Percentiles rank a stretch among this genome's conserved stretches.
phyloP scores from a whole-genome alignment of 2,888 invertebrate species.

The Drosophila barbarae region DNA sequence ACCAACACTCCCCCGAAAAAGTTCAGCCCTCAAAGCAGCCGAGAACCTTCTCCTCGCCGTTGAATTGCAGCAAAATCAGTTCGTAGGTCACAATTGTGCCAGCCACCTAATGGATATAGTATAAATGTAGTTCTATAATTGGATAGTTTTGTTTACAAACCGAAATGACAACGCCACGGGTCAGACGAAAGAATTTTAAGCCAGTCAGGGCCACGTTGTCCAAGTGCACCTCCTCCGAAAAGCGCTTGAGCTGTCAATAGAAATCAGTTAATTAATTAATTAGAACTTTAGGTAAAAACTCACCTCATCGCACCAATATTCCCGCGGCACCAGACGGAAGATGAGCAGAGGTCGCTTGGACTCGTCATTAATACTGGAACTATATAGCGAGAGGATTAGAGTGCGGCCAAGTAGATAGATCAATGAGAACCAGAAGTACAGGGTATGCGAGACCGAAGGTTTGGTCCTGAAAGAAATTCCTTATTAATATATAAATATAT shows the following conservation, averaged over 20 bases:
- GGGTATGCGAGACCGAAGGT: constrained; percentile 77
- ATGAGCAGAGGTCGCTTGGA: constrained; percentile 79
- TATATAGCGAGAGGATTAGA: constrained; percentile 81
- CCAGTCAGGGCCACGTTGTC: constrained; percentile 78
- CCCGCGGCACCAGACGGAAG: constrained; percentile 79
- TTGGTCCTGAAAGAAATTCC: constrained; percentile 65
- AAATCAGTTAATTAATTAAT: neutral
- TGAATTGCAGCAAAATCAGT: constrained; percentile 82
- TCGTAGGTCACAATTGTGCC: constrained; percentile 83
- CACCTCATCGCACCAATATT: constrained; percentile 80
- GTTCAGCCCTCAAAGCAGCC: constrained; percentile 59
- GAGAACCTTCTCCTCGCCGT: constrained; percentile 75
- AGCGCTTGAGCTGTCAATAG: constrained; percentile 76
- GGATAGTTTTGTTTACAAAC: constrained; percentile 47
- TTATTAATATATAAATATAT: too few species aligned
- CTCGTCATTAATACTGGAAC: constrained; percentile 82
- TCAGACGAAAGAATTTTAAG: constrained; percentile 78
- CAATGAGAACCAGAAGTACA: constrained; percentile 83
- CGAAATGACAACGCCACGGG: constrained; percentile 76
- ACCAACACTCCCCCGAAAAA: constrained; percentile 8
- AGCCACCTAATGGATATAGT: constrained; percentile 79
- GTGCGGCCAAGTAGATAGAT: constrained; percentile 82
- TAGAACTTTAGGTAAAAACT: neutral
- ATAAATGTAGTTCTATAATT: constrained; percentile 19
- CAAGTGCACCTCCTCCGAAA: constrained; percentile 77